These are phyloP conservation scores for Proteles cristata DNA, from an alignment of 2,113 vertebrate genomes.

Conservation along the genomic window DNA sequence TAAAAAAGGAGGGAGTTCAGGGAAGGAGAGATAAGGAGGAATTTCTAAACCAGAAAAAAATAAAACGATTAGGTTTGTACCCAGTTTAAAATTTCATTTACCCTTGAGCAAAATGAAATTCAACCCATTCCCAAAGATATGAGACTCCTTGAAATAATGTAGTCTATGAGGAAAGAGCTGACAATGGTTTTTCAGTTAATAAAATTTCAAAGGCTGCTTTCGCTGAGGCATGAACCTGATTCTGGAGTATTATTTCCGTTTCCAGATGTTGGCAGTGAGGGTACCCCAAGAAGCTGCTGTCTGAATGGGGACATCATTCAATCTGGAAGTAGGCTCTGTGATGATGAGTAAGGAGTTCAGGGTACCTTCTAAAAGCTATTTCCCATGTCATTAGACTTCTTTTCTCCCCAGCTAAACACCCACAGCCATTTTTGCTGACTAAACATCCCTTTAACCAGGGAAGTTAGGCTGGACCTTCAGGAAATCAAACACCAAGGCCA, in stretches of 20 bases:
- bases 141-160: conserved; percentile 2
- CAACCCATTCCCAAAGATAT: conserved; percentile 28
- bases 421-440: neutral
- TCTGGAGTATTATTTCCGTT: neutral
- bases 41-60: conserved; percentile 52
- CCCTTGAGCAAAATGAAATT: conserved; percentile 40
- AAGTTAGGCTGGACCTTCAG: neutral
- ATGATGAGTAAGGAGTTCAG: neutral
- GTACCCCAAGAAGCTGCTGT: no score
- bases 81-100: conserved; percentile 63
- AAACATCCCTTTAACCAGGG: neutral
- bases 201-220: neutral
- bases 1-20: neutral
- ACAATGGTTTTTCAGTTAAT: neutral
- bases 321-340: neutral
- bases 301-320: neutral
- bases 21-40: conserved; percentile 57
- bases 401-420: neutral
- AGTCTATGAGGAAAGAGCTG: neutral
- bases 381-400: neutral
- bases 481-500: neutral
- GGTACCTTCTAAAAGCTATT: neutral
- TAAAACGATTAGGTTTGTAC: conserved; percentile 39
- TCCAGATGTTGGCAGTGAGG: neutral
- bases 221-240: neutral